Base-by-base conservation (phyloP, 2,113 vertebrate genomes). In the Dicerorhinus sumatrensis region DNA sequence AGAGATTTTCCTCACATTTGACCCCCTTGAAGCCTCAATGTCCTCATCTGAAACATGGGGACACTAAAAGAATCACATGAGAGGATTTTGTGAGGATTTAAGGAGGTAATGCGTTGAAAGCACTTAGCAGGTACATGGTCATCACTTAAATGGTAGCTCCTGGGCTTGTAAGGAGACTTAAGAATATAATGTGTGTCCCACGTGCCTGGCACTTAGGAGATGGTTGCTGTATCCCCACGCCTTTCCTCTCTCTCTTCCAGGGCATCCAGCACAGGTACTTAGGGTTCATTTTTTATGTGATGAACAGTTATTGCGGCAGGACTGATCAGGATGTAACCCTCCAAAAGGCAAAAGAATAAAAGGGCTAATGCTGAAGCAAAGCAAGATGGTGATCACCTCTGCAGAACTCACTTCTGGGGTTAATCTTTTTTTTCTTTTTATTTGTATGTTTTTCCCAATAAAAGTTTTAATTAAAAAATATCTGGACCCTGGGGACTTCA, bases 391-490 rank as follows among this genome's bases (percentile, higher is more conserved):
- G 39, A 92, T 88, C 58, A 60, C 81, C 54, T 91, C 72, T 18
- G 18, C 18, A 13, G n/a, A 94, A 96, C 56, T 86, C 85, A 69
- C 70, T 96, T 89, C 33, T 29, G 75, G 65, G 58, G 79, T 63
- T 77, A 23, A 75, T 56, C 82, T 96, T 92, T 60, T 60, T 46
- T 46, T 16, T n/a, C 29, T 85, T 96, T 70, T 88, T 72, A 90
- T 39, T 93, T 69, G 89, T 65, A 73, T 56, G 21, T 93, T 91
- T 95, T 48, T 93, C 89, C 42, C 93, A 89, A 81, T 94, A 94
- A 96, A 95, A 94, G 56, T 94, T 95, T 95, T 97, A 97, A 98
- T 97, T 96, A 98, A 98, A 95, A 97, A 92, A 81, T 89, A 95
- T 89, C 82, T 75, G 93, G 79, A 96, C 93, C 89, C 89, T 36